phyloP scores from a whole-genome alignment of 2,888 invertebrate genomes.

The Notocelia uddmanniana region DNA sequence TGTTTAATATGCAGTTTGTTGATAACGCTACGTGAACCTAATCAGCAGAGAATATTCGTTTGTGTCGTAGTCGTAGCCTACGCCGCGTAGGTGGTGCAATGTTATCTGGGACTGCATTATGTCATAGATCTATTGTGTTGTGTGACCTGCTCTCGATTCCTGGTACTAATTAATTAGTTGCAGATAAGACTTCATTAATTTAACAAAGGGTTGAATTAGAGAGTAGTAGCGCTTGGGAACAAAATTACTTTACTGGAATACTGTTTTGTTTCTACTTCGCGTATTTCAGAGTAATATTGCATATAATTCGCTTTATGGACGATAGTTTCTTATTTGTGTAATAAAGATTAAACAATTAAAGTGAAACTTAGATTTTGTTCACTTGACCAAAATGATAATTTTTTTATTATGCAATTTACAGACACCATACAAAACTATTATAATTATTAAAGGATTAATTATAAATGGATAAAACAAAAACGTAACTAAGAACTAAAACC shows the following conservation, averaged over 20 bases:
- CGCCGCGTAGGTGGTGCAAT: slow-evolving; percentile 11
- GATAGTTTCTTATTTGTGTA: no score
- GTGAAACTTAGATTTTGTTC: no score
- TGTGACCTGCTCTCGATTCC: slow-evolving; percentile 25
- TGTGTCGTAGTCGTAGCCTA: background rate
- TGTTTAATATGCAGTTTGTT: slow-evolving; percentile 40
- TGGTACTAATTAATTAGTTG: slow-evolving; percentile 10
- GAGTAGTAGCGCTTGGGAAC: background rate
- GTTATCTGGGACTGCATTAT: slow-evolving; percentile 29
- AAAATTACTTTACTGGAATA: background rate
- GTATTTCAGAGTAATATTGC: background rate
- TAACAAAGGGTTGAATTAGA: background rate
- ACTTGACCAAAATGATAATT: no score
- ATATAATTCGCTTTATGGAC: no score
- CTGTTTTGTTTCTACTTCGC: background rate
- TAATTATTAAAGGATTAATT: no score
- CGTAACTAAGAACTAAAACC: no score
- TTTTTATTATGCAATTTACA: no score
- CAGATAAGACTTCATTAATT: slow-evolving; percentile 26
- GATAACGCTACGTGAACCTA: slow-evolving; percentile 27
- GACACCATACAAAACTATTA: no score
- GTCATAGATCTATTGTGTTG: slow-evolving; percentile 32
- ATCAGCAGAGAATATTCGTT: slow-evolving; percentile 20
- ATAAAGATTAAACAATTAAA: no score
- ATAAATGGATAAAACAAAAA: no score